phyloP scores from a whole-genome alignment of 2,113 vertebrate genomes.

The Malurus melanocephalus region DNA sequence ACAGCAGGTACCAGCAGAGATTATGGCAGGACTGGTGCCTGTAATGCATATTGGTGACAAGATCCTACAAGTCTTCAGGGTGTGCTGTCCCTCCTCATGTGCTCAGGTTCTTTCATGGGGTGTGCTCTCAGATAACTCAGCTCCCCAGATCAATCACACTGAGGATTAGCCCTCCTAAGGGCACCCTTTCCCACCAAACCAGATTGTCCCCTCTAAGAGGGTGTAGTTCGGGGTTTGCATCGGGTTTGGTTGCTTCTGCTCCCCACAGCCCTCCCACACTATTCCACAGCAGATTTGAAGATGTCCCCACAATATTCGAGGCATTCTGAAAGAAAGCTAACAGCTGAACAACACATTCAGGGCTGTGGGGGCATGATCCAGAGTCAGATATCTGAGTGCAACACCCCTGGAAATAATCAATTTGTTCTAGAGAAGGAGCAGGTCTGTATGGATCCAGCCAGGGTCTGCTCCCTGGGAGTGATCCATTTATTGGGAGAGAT shows the following conservation, averaged over 20 bases:
- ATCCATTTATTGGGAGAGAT: background rate
- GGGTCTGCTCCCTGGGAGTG: background rate
- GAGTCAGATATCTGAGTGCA: background rate
- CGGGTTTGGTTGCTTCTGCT: background rate
- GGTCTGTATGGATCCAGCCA: background rate
- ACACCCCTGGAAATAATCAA: background rate
- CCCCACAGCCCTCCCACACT: background rate
- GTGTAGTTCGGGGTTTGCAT: background rate
- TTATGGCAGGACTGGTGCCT: background rate
- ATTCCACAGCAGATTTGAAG: accelerated
- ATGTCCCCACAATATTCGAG: background rate
- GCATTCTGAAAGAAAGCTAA: background rate
- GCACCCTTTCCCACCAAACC: background rate
- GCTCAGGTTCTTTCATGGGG: background rate
- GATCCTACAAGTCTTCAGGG: background rate
- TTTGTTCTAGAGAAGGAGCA: background rate
- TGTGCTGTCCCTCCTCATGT: background rate
- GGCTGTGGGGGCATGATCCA: background rate
- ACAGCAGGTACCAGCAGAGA: background rate
- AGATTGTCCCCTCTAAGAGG: background rate
- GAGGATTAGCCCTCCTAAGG: background rate
- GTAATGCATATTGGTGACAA: background rate
- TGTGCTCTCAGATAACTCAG: background rate
- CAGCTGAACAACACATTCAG: background rate
- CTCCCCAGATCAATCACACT: background rate